Base-by-base conservation (phyloP, 2,888 invertebrate species). In the Syrphus vitripennis region DNA sequence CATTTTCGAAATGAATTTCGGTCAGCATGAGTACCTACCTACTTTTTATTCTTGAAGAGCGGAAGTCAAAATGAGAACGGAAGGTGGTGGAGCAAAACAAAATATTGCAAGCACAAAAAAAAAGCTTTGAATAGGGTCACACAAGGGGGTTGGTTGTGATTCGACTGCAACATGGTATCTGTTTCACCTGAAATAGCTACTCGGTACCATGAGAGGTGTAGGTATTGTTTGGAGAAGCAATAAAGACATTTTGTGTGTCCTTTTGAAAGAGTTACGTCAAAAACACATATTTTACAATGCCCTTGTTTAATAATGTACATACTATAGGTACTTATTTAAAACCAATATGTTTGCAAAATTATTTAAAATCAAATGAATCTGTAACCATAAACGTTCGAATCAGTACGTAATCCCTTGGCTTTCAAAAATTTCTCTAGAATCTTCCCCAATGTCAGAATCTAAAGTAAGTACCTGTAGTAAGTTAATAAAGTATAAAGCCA, bases 381-480 rank as follows among this genome's bases (percentile, higher is more conserved):
- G 71, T 80, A 53, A 71, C 67, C 80, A 29, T 76, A 72, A 84
- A 71, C 53, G 76, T 80, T 71, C 31, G 70, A 83, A 79, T 83
- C 65, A 65, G 57, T 75, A n/a, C n/a, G 50, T 67, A 71, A 71
- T 78, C 59, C 59, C 67, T 61, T 76, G 71, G 71, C 74, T 79
- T n/a, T n/a, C n/a, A n/a, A n/a, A n/a, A n/a, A n/a, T n/a, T n/a
- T n/a, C n/a, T n/a, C n/a, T n/a, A n/a, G 16, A 69, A 61, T 65
- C 69, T 57, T 79, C 63, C 80, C 67, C 65, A 67, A 53, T 31
- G 50, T n/a, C 34, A 71, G 37, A n/a, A n/a, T 34, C 24, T 29
- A 26, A 63, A 45, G 72, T 55, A 19, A 59, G n/a, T 21, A 21
- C 24, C 6, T 29, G 29, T 29, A 45, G 53, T 6, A 29, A 29